Percentiles rank a stretch among this genome's conserved stretches.
phyloP scores from a whole-genome alignment of 2,888 invertebrate species.

The Vandiemenella viatica region DNA sequence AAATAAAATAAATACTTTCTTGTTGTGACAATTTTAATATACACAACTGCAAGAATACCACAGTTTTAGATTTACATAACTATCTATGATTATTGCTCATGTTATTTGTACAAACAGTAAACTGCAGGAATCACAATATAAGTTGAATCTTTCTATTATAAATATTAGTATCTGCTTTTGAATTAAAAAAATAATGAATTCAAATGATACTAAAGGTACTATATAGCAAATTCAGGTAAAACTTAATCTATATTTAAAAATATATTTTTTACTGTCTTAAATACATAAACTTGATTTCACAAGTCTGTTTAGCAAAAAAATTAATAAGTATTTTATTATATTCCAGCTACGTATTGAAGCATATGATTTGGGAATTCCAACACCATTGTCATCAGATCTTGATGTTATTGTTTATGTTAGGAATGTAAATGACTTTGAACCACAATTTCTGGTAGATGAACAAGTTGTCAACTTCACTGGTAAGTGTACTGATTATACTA shows the following conservation, averaged over 20 bases:
- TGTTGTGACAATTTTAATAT: conserved; percentile 7
- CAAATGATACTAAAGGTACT: too few relatives aligned
- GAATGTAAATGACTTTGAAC: conserved; percentile 79
- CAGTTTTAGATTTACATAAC: not conserved
- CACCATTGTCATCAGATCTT: conserved; percentile 70
- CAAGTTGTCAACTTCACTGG: conserved; percentile 58
- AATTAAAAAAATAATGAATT: too few relatives aligned
- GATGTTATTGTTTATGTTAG: conserved; percentile 77
- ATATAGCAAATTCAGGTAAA: too few relatives aligned
- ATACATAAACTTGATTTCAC: not conserved
- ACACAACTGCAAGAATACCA: not conserved
- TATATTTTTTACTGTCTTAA: too few relatives aligned
- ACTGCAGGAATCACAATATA: too few relatives aligned
- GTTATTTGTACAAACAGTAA: too few relatives aligned
- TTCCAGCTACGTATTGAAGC: conserved; percentile 75
- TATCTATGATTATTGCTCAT: not conserved
- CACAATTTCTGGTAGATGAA: conserved; percentile 62
- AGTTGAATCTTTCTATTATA: too few relatives aligned
- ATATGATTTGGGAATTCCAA: conserved; percentile 74
- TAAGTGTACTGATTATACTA: conserved; percentile 20
- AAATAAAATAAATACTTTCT: not conserved
- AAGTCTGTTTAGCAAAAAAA: not conserved
- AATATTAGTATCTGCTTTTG: too few relatives aligned
- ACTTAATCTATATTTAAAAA: not conserved
- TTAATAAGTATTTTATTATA: not conserved